Conservation (phyloP, 2,888 invertebrate genomes). For the Chorisops tibialis region DNA sequence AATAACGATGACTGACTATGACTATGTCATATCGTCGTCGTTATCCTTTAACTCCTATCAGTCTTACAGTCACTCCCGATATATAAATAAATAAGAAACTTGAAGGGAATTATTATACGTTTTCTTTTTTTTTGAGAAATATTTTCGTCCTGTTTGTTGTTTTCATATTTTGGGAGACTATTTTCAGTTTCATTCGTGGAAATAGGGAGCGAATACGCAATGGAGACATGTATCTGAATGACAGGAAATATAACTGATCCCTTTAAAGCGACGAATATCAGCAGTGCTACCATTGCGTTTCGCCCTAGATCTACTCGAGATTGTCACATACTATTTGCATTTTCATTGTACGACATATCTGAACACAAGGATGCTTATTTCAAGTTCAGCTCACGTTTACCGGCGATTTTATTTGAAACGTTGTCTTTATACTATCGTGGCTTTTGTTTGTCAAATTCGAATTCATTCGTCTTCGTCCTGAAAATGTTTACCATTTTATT, state of each 20-base stretch:
- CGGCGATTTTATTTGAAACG: constrained; percentile 15
- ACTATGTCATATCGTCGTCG: constrained; percentile 23
- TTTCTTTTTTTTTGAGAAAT: too few species aligned
- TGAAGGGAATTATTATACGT: neutral
- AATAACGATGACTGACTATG: constrained; percentile 22
- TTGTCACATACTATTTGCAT: constrained; percentile 34
- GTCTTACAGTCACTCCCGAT: constrained; percentile 12
- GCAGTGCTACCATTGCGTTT: neutral
- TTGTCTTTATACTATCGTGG: too few species aligned
- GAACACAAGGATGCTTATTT: constrained; percentile 19
- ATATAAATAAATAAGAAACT: constrained; percentile 22
- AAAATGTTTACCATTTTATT: too few species aligned
- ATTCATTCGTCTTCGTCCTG: neutral
- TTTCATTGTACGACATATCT: constrained; percentile 16
- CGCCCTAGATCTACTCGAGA: constrained; percentile 21
- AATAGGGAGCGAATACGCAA: too few species aligned
- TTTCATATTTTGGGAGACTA: too few species aligned
- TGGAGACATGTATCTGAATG: neutral
- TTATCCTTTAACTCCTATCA: constrained; percentile 23
- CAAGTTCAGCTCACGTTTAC: constrained; percentile 31
- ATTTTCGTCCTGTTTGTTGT: too few species aligned
- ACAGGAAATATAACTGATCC: neutral
- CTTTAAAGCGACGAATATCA: neutral
- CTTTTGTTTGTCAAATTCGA: too few species aligned
- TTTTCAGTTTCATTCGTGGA: too few species aligned